Base-by-base conservation (phyloP, 2,888 invertebrate species). In the Sycophila texana region DNA sequence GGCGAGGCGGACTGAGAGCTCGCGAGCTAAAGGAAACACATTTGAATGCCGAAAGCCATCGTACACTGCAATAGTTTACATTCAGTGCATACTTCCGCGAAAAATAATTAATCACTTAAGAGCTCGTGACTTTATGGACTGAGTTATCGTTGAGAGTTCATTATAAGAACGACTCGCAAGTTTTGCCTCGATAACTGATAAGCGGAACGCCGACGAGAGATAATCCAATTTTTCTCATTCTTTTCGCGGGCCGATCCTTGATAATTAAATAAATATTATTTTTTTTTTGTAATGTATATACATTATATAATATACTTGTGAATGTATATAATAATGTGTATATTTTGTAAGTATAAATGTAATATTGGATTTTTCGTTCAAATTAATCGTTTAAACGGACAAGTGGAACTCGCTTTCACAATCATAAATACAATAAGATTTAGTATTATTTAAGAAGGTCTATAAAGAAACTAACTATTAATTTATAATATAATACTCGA, bases 71-170 rank as follows among this genome's bases (percentile, higher is more conserved):
- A 53, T 53, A 53, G 1, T 53, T n/a, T 53, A 53, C 53, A 53
- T 14, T 5, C 53, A 53, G 16, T 53, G 53, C 53, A 53, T 53
- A 53, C 58, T 75, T 79, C 57, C 71, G 75, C 39, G 60, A 73
- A 72, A 73, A 77, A 80, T 68, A 65, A 74, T 70, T 74, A 77
- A 77, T 77, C 77, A 70, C 13, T 55, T 12, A 18, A 60, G n/a
- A 73, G 16, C 73, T 65, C 73, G 80, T 73, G 80, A 77, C 74
- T 80, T 58, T 53, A 63, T 77, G 51, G 67, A 79, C 22, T 26
- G 30, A 20, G 74, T 49, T 68, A 70, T 61, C 66, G 72, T 67
- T 47, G 53, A 16, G 18, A 13, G 20, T 49, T 67, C 60, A 76
- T 79, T 73, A 73, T 51, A 39, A 20, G 68, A 68, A 58, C 12